phyloP scores from a whole-genome alignment of 2,797 vertebrate genomes.

The Sparus aurata region DNA sequence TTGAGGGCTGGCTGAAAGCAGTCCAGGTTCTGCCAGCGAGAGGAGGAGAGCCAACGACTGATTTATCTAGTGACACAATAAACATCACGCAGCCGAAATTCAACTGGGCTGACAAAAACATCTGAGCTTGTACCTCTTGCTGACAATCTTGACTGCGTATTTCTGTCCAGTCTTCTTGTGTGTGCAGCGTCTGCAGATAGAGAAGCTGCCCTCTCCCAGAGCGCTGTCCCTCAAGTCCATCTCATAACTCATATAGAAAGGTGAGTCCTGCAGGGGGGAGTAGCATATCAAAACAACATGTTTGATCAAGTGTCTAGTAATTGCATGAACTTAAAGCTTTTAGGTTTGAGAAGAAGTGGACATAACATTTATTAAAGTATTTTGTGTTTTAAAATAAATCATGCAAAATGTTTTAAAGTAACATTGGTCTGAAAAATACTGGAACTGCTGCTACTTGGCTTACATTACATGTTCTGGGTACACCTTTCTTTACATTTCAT shows the following conservation, averaged over 20 bases:
- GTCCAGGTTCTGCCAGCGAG: background rate
- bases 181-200: slow-evolving; percentile 96
- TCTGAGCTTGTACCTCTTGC: slow-evolving; percentile 91
- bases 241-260: slow-evolving; percentile 96
- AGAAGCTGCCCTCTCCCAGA: slow-evolving; percentile 98
- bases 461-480: background rate
- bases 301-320: background rate
- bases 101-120: slow-evolving; percentile 32
- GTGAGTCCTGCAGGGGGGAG: slow-evolving; percentile 89
- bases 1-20: background rate
- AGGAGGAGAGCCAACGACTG: background rate
- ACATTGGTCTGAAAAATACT: background rate
- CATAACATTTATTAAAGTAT: background rate
- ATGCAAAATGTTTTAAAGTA: background rate
- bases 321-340: background rate
- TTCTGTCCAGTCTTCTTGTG: slow-evolving; percentile 96
- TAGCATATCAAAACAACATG: background rate
- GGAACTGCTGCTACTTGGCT: background rate
- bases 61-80: slow-evolving; percentile 25
- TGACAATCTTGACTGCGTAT: slow-evolving; percentile 98
- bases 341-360: background rate
- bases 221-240: slow-evolving; percentile 95
- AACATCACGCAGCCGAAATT: slow-evolving; percentile 30
- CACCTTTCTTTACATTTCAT: background rate
- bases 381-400: background rate